Base-by-base conservation (phyloP, 1,140 invertebrate genomes). In the Zaprionus africanus region DNA sequence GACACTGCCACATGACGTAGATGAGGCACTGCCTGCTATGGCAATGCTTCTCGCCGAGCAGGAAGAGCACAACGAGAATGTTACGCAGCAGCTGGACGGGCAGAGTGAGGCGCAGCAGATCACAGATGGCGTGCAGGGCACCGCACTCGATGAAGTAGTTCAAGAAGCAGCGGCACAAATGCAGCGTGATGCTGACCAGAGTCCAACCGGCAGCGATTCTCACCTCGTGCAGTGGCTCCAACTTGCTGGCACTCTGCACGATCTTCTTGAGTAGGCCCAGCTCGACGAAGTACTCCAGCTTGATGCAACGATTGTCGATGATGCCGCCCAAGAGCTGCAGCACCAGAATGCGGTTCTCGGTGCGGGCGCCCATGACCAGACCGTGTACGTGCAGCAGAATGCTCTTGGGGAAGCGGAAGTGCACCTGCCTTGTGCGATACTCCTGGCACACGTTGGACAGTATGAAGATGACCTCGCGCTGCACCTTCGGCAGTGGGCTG, bases 21-120 rank as follows among this genome's bases (percentile, higher is more conserved):
- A 69, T 17, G 31, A 70, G 13, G 2, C 51, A 75, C n/a, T 57
- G 36, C 13, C 54, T 58, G 43, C 71, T 74, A 2, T 74, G 70
- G 11, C 78, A 67, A 31, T 78, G 77, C 28, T 41, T 46, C 53
- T 80, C 76, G 22, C 64, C 62, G 15, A 80, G 43, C 17, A 58
- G 31, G 5, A 80, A 26, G 3, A 70, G 43, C 0, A 78, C 51
- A 0, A 67, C 63, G 1, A 80, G 58, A 1, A 80, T 22, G 12
- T 80, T 80, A n/a, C 76, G 76, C 22, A 66, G 9, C 28, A 80
- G n/a, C 49, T 78, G 76, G 1, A 78, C 24, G 0, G 76, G 78
- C 51, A 62, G 15, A 12, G 75, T n/a, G 13, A 54, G 11, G 1
- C 28, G 70, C 7, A 80, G 2, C 15, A 80, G 51, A 6, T 66